Base-by-base conservation (phyloP, 2,113 vertebrate species). In the Clinocottus analis region DNA sequence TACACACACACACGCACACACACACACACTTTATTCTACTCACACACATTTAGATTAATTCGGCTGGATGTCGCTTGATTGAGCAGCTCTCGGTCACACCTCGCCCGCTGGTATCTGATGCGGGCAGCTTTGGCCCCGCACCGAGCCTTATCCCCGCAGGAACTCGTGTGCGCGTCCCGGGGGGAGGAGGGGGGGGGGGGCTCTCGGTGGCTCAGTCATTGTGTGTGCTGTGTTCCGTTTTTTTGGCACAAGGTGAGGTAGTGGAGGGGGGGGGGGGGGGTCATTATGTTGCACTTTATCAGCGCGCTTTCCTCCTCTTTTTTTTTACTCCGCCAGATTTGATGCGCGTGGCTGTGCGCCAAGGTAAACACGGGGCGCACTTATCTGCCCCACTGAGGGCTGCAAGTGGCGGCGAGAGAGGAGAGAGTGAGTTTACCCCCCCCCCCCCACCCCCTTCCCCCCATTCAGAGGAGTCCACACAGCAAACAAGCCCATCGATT, bases 341-440 rank as follows among this genome's bases (percentile, higher is more conserved):
- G 89, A 91, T 79, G 90, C 86, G 83, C 87, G 61, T 85, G 91
- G 85, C 87, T 72, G 79, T 82, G 83, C 63, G 86, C 90, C 92
- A 92, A 87, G 72, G 85, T 89, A 91, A 91, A 93, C 90, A 81
- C 69, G 72, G 56, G 64, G 61, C 77, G 79, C 84, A 83, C 88
- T 91, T 90, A 91, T 91, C 87, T 85, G 79, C 58, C 85, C 78
- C 8, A 62, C 84, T 89, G 83, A 89, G 78, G 84, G 84, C 76
- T 73, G 80, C 73, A 78, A 79, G 84, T 82, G 77, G 85, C 70
- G 85, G 80, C 71, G 45, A 3, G 77, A 59, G 60, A 51, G 45
- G 29, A 77, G 69, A 68, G 56, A 45, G 63, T 21, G 63, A 51
- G 66, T 59, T 25, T 33, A 72, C 85, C 83, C 88, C 86, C 56